These are phyloP conservation scores for Stegastes partitus DNA, from an alignment of 2,113 vertebrate species.

Conservation along the genomic window DNA sequence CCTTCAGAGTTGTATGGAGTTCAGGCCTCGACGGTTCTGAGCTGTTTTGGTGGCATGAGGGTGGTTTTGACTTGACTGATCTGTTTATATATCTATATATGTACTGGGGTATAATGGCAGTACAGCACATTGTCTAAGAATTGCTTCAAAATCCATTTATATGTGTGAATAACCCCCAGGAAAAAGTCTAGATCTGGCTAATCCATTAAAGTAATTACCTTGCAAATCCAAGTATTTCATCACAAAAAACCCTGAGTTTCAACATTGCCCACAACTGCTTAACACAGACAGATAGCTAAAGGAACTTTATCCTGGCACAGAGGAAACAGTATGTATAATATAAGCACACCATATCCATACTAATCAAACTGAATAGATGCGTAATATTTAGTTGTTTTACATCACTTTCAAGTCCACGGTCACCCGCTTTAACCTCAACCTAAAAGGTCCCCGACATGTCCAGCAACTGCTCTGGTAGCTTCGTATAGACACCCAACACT, in stretches of 20 bases:
- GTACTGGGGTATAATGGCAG: no score
- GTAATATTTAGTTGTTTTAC: not conserved
- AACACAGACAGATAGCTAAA: not conserved
- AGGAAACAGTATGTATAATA: no score
- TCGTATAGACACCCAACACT: conserved; percentile 14
- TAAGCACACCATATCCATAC: no score
- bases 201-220: no score
- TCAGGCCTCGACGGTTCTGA: no score
- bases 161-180: not conserved
- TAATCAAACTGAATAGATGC: not conserved
- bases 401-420: not conserved
- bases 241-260: not conserved
- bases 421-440: conserved; percentile 1
- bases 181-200: no score
- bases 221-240: no score
- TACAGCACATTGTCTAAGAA: not conserved
- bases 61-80: no score
- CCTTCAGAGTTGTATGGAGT: no score
- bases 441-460: not conserved
- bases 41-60: no score
- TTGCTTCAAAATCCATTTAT: not conserved
- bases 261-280: not conserved
- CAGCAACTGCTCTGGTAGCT: not conserved
- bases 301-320: no score
- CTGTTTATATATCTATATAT: no score